These are phyloP conservation scores for Dromiciops gliroides DNA, from an alignment of 2,113 vertebrate species.

Conservation along the genomic window DNA sequence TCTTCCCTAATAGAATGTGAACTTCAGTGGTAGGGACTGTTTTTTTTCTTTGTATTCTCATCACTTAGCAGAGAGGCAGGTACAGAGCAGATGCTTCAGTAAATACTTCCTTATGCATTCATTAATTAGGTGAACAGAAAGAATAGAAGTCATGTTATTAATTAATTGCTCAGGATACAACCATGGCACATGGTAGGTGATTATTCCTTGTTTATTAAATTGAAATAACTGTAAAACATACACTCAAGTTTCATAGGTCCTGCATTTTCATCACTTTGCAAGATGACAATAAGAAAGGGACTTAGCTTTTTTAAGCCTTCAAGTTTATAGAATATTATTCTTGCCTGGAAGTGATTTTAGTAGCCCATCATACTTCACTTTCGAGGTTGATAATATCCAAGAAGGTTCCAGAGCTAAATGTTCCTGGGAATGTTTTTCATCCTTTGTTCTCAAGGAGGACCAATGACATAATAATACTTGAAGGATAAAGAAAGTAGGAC, in stretches of 20 bases:
- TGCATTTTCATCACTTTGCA: neutral
- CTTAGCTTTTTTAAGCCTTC: neutral
- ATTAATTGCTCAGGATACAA: neutral
- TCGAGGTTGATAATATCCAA: neutral
- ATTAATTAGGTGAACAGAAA: neutral
- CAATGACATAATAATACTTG: too few species aligned
- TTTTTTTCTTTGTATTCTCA: neutral
- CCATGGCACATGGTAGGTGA: neutral
- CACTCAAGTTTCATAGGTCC: neutral
- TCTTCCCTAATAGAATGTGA: neutral
- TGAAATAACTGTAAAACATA: neutral
- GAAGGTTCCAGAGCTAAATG: conserved; percentile 2
- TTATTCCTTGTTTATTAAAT: neutral
- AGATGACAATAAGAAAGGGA: neutral
- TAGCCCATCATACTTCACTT: neutral
- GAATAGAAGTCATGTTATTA: neutral
- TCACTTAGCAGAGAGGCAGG: neutral
- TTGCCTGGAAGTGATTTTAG: neutral
- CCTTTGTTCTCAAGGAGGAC: neutral
- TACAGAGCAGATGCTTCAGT: neutral
- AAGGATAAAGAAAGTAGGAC: conserved; percentile 39
- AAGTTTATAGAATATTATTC: conserved; percentile 9
- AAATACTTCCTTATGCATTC: neutral
- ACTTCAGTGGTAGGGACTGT: neutral
- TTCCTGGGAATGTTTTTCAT: neutral